Evolutionary conservation across 2,797 vertebrate genomes (phyloP).

Genomic region (Acrocephalus scirpaceus): DNA sequence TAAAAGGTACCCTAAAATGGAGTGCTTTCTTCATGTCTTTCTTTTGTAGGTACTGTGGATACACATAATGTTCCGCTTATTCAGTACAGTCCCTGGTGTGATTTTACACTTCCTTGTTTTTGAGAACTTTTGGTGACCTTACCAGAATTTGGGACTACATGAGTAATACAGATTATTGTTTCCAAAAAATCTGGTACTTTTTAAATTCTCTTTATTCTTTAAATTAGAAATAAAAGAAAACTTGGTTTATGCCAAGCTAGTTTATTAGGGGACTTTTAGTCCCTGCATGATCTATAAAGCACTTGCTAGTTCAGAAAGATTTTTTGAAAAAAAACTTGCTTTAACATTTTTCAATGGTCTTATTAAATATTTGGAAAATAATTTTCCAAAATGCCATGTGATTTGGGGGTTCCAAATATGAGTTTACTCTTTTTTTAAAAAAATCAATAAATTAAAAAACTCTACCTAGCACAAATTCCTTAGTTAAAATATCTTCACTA

Average conservation of each 20-base stretch:
- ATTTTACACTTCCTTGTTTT: not conserved
- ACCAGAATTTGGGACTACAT: not conserved
- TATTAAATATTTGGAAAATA: not conserved
- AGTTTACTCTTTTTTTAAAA: not conserved
- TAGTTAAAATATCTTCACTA: not conserved
- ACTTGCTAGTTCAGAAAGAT: not conserved
- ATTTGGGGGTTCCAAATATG: not conserved
- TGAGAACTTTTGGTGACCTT: not conserved
- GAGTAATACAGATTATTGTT: not conserved
- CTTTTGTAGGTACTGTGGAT: not conserved
- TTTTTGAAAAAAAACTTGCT: not conserved
- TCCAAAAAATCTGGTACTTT: not conserved
- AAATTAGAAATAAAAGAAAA: not conserved
- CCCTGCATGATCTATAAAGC: not conserved
- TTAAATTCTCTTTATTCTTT: not conserved
- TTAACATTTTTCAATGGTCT: not conserved
- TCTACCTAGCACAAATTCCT: not conserved
- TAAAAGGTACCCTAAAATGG: not conserved
- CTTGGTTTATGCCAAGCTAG: not conserved
- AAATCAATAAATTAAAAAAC: not conserved
- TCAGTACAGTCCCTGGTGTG: not conserved
- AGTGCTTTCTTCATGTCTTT: not conserved
- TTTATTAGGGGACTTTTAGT: not conserved
- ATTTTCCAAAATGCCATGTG: not conserved
- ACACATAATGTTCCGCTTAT: not conserved